Base-by-base conservation (phyloP, 2,113 vertebrate species). In the Anser cygnoides region DNA sequence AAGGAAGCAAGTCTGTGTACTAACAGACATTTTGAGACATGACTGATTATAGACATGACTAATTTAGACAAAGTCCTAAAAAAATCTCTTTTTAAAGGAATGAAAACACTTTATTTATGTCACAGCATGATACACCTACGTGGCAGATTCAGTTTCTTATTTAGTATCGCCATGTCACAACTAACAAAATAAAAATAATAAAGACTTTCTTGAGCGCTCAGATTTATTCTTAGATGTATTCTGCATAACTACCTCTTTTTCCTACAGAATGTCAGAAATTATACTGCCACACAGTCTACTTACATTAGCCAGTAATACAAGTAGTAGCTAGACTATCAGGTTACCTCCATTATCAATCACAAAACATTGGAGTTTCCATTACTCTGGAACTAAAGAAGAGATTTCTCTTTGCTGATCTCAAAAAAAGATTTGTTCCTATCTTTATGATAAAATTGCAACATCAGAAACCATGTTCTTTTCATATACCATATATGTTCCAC, bases 371-470 rank as follows among this genome's bases (percentile, higher is more conserved):
- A 58, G 3, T 72, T 84, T 72, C 11, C 18, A 55, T 16, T 15
- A 39, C 62, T 13, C 15, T 72, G 13, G 4, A 91, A 89, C 35
- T 49, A 54, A 26, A 58, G 28, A 81, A 13, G 16, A 73, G 2
- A 6, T 79, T 68, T 15, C 17, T 58, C 85, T 80, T 54, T 68
- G 41, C 31, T 63, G 26, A 25, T 50, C 3, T 87, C 49, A 84
- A 43, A 75, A 73, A 90, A 91, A 81, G 7, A 65, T 21, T 29
- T 82, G 11, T 50, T 44, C 13, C 31, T 79, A 35, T 55, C 26
- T 90, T 96, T 68, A 83, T 70, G 54, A 78, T n/a, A 80, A 83
- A 83, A 89, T 79, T 8, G 54, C 37, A 63, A 28, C 21, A 63
- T 68, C 63, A 46, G 4, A 85, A 72, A 41, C 4, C 8, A 41